Evolutionary conservation across 2,797 vertebrate species (phyloP).

Genomic region (Enteromius paludinosus): DNA sequence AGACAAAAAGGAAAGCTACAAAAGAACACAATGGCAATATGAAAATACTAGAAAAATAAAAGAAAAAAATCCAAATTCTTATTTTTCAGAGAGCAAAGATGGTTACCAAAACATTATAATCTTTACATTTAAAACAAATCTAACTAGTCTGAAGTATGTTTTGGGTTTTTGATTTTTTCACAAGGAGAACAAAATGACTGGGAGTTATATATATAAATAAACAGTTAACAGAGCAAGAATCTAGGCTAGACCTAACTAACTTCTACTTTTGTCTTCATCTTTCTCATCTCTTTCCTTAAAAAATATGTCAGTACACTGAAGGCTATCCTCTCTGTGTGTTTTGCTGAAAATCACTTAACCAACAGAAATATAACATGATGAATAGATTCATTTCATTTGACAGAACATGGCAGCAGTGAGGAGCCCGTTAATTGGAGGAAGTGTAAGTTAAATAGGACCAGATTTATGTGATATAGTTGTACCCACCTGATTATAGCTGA

Average conservation of each 20-base stretch:
- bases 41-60: conserved; percentile 66
- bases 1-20: conserved; percentile 62
- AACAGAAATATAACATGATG: not conserved
- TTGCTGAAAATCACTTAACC: not conserved
- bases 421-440: not conserved
- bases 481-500: not conserved
- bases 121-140: not conserved
- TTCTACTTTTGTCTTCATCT: not conserved
- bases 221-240: conserved; percentile 2
- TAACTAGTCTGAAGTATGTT: not conserved
- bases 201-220: not conserved
- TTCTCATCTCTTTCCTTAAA: not conserved
- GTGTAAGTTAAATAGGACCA: not conserved
- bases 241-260: not conserved
- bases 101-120: not conserved
- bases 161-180: not conserved
- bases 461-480: not conserved
- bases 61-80: not conserved
- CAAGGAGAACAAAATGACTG: not conserved
- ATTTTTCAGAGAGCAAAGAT: not conserved
- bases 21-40: conserved; percentile 70
- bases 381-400: not conserved
- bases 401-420: not conserved
- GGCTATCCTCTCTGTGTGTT: not conserved
- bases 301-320: not conserved